Evolutionary conservation across 2,888 invertebrate genomes (phyloP).

Genomic region (Latrodectus elegans): DNA sequence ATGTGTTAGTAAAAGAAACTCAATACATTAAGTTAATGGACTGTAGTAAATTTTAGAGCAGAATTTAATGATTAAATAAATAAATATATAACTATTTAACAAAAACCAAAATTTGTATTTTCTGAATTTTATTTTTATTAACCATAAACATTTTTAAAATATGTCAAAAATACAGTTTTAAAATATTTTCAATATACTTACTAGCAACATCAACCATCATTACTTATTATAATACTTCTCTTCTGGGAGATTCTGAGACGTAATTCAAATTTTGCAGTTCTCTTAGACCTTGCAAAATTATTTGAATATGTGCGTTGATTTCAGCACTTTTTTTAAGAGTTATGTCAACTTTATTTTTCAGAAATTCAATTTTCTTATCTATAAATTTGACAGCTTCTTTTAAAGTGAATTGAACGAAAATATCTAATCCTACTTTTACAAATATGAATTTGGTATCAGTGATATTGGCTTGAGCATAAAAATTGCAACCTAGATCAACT

Average conservation of each 20-base stretch:
- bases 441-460: conserved; percentile 81
- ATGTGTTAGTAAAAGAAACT: too few species aligned
- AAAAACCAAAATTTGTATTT: too few species aligned
- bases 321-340: conserved; percentile 77
- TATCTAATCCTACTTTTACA: conserved; percentile 84
- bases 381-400: conserved; percentile 84
- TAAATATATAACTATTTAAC: too few species aligned
- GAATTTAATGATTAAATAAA: too few species aligned
- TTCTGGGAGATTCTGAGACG: conserved; percentile 23
- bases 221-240: conserved; percentile 46
- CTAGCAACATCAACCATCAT: conserved; percentile 28
- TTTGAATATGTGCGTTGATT: conserved; percentile 70
- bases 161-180: not conserved
- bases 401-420: conserved; percentile 83
- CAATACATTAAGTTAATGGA: too few species aligned
- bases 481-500: conserved; percentile 88
- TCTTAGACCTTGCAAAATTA: conserved; percentile 66
- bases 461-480: conserved; percentile 87
- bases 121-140: too few species aligned
- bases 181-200: conserved; percentile 4
- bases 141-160: too few species aligned
- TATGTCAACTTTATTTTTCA: conserved; percentile 80
- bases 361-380: conserved; percentile 81
- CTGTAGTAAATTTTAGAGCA: too few species aligned
- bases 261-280: conserved; percentile 55